Evolutionary conservation across 2,113 vertebrate genomes (phyloP), one percentile per base, ranked within the genome.

Genomic region (Willisornis vidua): DNA sequence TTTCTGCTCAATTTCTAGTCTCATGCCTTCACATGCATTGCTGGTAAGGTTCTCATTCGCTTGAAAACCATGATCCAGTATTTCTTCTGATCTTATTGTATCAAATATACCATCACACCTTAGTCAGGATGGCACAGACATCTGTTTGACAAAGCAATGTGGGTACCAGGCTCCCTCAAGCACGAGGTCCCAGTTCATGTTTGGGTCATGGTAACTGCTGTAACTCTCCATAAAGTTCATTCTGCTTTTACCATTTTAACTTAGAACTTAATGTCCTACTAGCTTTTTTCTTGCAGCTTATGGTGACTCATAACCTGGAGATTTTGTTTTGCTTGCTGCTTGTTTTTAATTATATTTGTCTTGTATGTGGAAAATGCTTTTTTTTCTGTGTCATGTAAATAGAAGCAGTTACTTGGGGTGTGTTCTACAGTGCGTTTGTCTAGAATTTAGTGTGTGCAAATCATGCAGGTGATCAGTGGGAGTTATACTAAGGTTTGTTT

Each of bases 321-420:
- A 82, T 92, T 94, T 91, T 89, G 89, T 82, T 87, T 93, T 87
- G 20, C 58, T 37, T 78, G 77, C 49, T 78, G 35, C 14, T 76
- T 57, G 11, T 26, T 83, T 89, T 83, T 76, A 80, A 78, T 90
- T 31, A 63, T 65, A 13, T 87, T 73, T 85, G 57, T 70, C 68
- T 58, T 85, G 19, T 54, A 20, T 39, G 43, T 48, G 16, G n/a
- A 94, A 90, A 73, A 59, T 52, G 15, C 4, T n/a, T 66, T 67
- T 73, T 73, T 55, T 77, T 49, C 29, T 68, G 16, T 68, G 16
- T 67, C 26, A 19, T 45, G 39, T 75, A 52, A 85, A 61, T 43
- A 61, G 37, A 39, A 63, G 43, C 65, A 51, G 39, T 82, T 48
- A 65, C n/a, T 58, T 68, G 28, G 43, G 41, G 33, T 72, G 23